These are phyloP conservation scores for Synanceia verrucosa DNA, from an alignment of 2,797 vertebrate species.

Conservation along the genomic window DNA sequence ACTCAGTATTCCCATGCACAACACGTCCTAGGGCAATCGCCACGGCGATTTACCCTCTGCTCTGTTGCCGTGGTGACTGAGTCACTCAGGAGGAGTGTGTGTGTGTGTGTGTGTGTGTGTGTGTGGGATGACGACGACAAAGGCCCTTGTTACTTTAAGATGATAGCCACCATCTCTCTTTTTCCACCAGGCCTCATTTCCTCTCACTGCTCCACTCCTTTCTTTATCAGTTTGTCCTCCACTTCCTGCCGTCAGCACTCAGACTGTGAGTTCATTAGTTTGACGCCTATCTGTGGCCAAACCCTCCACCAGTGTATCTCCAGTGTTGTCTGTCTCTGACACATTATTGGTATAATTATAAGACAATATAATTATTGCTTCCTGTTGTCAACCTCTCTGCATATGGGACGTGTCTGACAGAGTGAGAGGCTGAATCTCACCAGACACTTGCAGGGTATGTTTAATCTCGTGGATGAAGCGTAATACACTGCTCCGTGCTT, in stretches of 20 bases:
- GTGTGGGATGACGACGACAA: slow-evolving; percentile 57
- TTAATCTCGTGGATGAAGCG: slow-evolving; percentile 67
- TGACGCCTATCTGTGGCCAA: neutral
- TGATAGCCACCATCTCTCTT: slow-evolving; percentile 21
- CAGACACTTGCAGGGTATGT: slow-evolving; percentile 57
- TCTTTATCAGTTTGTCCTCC: neutral
- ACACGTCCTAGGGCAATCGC: slow-evolving; percentile 81
- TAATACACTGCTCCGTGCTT: slow-evolving; percentile 75
- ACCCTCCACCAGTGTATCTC: neutral
- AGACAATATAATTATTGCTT: slow-evolving; percentile 1
- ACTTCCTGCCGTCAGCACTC: neutral
- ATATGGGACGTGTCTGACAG: slow-evolving; percentile 46
- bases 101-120: slow-evolving; percentile 17
- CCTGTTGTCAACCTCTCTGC: slow-evolving; percentile 21
- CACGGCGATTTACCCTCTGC: slow-evolving; percentile 77
- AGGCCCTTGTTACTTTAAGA: slow-evolving; percentile 66
- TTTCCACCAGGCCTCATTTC: slow-evolving; percentile 18
- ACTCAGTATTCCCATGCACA: slow-evolving; percentile 78
- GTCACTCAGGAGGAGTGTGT: slow-evolving; percentile 59
- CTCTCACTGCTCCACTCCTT: slow-evolving; percentile 1
- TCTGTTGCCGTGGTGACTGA: slow-evolving; percentile 85
- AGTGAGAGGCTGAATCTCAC: slow-evolving; percentile 54
- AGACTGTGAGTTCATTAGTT: neutral
- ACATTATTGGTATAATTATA: neutral
- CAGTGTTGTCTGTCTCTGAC: slow-evolving; percentile 13